Base-by-base conservation (phyloP, 2,888 invertebrate genomes). In the Tenthredo notha region DNA sequence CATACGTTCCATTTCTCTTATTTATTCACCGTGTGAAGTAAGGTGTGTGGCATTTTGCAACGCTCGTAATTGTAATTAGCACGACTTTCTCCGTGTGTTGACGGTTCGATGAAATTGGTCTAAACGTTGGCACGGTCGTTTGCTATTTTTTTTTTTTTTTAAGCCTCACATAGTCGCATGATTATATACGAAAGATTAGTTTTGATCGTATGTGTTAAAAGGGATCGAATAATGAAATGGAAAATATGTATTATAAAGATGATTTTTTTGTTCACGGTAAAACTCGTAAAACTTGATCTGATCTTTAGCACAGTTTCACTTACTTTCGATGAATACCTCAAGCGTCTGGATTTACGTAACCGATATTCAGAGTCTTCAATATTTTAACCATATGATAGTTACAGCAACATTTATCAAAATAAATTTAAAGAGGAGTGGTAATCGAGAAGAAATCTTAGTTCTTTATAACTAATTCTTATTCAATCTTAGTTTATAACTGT, bases 21-120 rank as follows among this genome's bases (percentile, higher is more conserved):
- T 40, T 80, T 25, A 80, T 80, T 54, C 77, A 54, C 29, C n/a
- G 58, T 40, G 61, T 80, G 80, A 80, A 80, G 58, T 61, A 77
- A 50, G 70, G 70, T 85, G 43, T 37, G 54, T 74, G 18, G 83
- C 74, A 54, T 85, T 72, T 85, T 85, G 85, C 85, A 82, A 85
- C 85, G 65, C 72, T 21, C 70, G 84, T 82, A 67, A 78, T 85
- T 82, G 70, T 82, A 85, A 85, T 85, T 85, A 85, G 85, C 70
- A 80, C 85, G 82, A 85, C 85, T 85, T 85, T 85, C 85, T 80
- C 85, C 80, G 37, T 18, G 47, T 33, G 84, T 58, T 50, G 82
- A 82, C 40, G 78, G 67, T 82, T 75, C 84, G 50, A 74, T 40
- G 58, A 75, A 84, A 84, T 74, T 84, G 58, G 61, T 84, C 74